A percentile compares a stretch with the other conserved stretches of the same genome.
phyloP scores from a whole-genome alignment of 2,797 vertebrate genomes.

The Sebastes baramenuke region DNA sequence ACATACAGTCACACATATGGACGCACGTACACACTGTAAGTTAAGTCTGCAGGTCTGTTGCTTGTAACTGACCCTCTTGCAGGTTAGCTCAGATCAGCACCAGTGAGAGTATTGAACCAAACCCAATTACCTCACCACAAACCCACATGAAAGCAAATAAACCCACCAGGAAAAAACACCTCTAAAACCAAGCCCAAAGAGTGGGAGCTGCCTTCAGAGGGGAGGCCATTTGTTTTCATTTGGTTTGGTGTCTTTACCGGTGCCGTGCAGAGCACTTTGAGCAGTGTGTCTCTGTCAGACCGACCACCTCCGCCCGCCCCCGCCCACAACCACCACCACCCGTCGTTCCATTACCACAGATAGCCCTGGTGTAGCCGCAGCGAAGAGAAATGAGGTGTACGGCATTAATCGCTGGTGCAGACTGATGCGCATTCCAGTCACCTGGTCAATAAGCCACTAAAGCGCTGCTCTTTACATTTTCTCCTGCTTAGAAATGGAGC shows the following conservation, averaged over 20 bases:
- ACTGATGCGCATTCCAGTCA: slow-evolving; percentile 41
- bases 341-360: slow-evolving; percentile 44
- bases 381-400: slow-evolving; percentile 56
- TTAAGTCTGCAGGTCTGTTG: neutral
- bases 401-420: slow-evolving; percentile 32
- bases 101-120: slow-evolving; percentile 20
- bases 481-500: neutral
- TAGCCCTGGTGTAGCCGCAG: slow-evolving; percentile 30
- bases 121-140: slow-evolving; percentile 32
- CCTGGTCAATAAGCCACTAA: slow-evolving; percentile 42
- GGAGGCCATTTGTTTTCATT: slow-evolving; percentile 72
- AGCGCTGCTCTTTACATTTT: slow-evolving; percentile 28
- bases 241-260: slow-evolving; percentile 52
- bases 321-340: slow-evolving; percentile 19
- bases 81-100: slow-evolving; percentile 29
- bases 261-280: slow-evolving; percentile 41
- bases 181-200: slow-evolving; percentile 10
- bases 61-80: neutral
- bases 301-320: neutral
- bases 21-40: neutral
- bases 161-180: neutral
- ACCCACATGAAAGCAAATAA: slow-evolving; percentile 41
- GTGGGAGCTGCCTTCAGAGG: slow-evolving; percentile 26
- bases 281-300: slow-evolving; percentile 62
- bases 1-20: neutral